These are phyloP conservation scores for Aporophyla nigra DNA, from an alignment of 2,888 invertebrate species.

Conservation along the genomic window DNA sequence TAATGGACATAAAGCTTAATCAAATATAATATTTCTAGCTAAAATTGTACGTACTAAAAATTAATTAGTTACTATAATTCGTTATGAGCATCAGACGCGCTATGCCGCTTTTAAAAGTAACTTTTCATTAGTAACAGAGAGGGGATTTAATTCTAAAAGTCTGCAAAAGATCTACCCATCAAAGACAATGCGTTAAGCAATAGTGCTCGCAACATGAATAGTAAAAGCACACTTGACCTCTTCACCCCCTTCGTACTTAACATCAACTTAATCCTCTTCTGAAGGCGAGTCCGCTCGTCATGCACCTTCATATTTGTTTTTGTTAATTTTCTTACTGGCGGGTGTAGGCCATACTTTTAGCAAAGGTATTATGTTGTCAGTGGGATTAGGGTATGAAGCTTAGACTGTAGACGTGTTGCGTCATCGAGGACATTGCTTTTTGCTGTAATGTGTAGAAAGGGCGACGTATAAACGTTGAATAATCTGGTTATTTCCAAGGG, in stretches of 20 bases:
- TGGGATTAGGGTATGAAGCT: neutral
- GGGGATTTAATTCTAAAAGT: constrained; percentile 4
- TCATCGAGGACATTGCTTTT: neutral
- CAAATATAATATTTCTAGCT: neutral
- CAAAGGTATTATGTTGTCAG: constrained; percentile 4
- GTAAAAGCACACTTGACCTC: neutral
- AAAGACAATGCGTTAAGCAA: constrained; percentile 1
- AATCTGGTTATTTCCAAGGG: neutral
- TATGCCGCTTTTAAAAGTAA: neutral
- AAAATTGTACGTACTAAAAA: neutral
- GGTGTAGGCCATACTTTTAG: neutral
- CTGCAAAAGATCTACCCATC: neutral
- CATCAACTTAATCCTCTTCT: constrained; percentile 17
- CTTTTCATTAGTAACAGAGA: neutral
- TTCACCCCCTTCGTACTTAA: neutral
- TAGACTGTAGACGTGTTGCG: neutral
- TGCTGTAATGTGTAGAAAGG: too few relatives aligned
- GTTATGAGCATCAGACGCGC: neutral
- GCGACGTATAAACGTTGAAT: neutral
- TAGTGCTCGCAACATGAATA: constrained; percentile 14
- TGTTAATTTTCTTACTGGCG: neutral
- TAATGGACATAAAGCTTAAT: constrained; percentile 15
- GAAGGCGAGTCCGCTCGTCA: neutral
- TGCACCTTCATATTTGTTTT: constrained; percentile 28
- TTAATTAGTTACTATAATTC: neutral